Percentiles rank a stretch among this genome's conserved stretches.
Conservation (phyloP, 2,113 vertebrate species). For the Archocentrus centrarchus region DNA sequence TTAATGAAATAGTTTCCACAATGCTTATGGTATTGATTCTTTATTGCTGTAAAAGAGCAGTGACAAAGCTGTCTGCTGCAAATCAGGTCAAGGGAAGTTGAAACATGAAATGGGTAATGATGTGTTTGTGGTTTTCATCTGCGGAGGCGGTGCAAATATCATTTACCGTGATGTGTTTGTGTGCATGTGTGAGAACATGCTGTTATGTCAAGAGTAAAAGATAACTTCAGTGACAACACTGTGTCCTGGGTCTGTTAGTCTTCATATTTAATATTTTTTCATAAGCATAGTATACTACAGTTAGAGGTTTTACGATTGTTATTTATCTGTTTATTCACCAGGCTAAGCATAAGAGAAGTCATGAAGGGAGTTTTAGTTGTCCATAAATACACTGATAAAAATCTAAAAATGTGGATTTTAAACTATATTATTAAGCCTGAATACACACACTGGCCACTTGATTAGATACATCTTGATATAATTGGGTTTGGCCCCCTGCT, state of each 20-base stretch:
- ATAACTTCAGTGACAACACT: neutral
- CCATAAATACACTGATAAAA: neutral
- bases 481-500: neutral
- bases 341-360: too few species aligned
- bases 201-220: neutral
- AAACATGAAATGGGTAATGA: constrained; percentile 12
- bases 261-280: neutral
- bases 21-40: neutral
- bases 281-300: neutral
- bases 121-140: neutral
- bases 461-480: neutral
- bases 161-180: neutral
- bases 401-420: neutral
- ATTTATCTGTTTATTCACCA: too few species aligned
- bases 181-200: neutral
- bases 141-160: neutral
- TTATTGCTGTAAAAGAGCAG: too few species aligned
- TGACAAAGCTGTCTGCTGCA: neutral
- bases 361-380: neutral
- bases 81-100: neutral
- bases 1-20: neutral
- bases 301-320: neutral
- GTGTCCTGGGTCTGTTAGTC: neutral
- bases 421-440: neutral
- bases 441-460: neutral